phyloP scores from a whole-genome alignment of 2,888 invertebrate species.

The Rhingia campestris region DNA sequence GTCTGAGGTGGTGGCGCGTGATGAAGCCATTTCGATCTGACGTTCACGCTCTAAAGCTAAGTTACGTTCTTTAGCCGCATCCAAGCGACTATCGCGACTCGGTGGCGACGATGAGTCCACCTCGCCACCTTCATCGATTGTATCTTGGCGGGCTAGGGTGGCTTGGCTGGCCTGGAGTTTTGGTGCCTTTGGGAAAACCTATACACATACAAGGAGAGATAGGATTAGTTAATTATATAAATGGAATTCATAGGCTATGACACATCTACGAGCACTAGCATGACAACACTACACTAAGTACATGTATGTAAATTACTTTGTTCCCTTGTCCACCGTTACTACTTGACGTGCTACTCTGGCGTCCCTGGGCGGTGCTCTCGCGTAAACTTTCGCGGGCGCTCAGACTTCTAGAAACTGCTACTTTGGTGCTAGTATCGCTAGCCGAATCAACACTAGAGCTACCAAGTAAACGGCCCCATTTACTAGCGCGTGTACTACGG shows the following conservation, averaged over 20 bases:
- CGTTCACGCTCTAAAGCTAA: slow-evolving; percentile 82
- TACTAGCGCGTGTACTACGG: slow-evolving; percentile 85
- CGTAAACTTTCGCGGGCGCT: slow-evolving; percentile 84
- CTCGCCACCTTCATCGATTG: slow-evolving; percentile 89
- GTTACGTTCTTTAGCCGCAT: slow-evolving; percentile 83
- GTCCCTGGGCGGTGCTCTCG: slow-evolving; percentile 83
- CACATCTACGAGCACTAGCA: slow-evolving; percentile 54
- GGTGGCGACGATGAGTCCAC: slow-evolving; percentile 83
- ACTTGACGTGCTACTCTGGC: slow-evolving; percentile 83
- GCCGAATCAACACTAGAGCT: slow-evolving; percentile 90
- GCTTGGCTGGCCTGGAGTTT: slow-evolving; percentile 85
- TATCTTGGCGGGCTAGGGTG: slow-evolving; percentile 87
- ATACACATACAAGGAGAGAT: slow-evolving; percentile 74
- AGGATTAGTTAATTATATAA: slow-evolving; percentile 27
- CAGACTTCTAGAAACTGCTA: slow-evolving; percentile 85
- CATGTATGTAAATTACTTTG: slow-evolving; percentile 81
- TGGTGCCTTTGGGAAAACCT: slow-evolving; percentile 88
- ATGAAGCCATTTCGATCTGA: slow-evolving; percentile 83
- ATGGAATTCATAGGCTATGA: background rate
- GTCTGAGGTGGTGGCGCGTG: slow-evolving; percentile 84
- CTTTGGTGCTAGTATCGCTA: slow-evolving; percentile 85
- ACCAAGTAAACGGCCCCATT: slow-evolving; percentile 92
- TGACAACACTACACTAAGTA: slow-evolving; percentile 57
- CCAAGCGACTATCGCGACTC: slow-evolving; percentile 81
- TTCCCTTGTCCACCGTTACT: slow-evolving; percentile 83